These are phyloP conservation scores for Dendrocincla fuliginosa DNA, from an alignment of 2,797 vertebrate genomes.

Conservation along the genomic window DNA sequence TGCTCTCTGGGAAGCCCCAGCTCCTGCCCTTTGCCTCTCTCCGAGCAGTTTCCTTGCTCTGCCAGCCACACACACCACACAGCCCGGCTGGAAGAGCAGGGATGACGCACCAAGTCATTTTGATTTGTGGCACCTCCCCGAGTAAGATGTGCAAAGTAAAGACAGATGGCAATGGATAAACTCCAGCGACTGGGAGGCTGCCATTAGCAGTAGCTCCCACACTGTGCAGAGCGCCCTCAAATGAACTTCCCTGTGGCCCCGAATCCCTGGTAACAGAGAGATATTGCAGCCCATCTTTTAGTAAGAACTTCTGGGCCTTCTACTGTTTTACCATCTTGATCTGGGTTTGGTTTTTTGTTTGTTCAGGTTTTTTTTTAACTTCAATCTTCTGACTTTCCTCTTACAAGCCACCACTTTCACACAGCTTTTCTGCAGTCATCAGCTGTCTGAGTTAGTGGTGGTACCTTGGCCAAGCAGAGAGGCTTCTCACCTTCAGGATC, in stretches of 20 bases:
- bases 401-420: neutral
- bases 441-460: neutral
- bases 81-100: neutral
- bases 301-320: neutral
- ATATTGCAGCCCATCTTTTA: neutral
- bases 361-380: no score
- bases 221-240: neutral
- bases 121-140: slow-evolving; percentile 54
- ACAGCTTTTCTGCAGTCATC: neutral
- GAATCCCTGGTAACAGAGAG: neutral
- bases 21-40: neutral
- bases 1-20: neutral
- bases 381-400: neutral
- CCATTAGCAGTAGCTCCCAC: neutral
- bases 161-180: slow-evolving; percentile 47
- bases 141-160: slow-evolving; percentile 47
- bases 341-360: neutral
- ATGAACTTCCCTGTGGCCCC: slow-evolving; percentile 25
- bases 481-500: neutral
- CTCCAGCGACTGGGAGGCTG: slow-evolving; percentile 6
- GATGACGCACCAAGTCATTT: slow-evolving; percentile 47
- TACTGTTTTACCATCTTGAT: neutral
- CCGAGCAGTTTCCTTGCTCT: rapidly evolving
- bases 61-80: neutral
- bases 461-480: neutral